Percentiles rank a stretch among this genome's conserved stretches.
Conservation (phyloP, 2,113 vertebrate genomes). For the Merops nubicus region DNA sequence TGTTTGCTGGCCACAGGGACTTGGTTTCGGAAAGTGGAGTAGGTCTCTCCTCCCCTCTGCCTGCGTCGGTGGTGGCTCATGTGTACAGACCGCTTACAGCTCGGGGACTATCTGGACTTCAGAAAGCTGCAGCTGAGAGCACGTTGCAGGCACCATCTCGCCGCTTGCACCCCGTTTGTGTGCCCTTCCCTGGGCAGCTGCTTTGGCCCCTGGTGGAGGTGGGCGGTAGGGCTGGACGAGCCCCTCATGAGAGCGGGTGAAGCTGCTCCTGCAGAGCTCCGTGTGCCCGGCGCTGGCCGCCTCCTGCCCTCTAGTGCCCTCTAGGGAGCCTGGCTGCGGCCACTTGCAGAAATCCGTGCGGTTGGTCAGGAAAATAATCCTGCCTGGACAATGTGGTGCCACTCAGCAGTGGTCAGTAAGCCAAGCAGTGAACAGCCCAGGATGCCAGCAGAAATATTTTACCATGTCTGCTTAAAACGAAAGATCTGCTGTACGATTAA, state of each 20-base stretch:
- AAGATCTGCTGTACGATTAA: too few species aligned
- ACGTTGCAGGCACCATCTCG: accelerated
- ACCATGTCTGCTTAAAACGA: not conserved
- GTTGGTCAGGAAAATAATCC: not conserved
- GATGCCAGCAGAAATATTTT: not conserved
- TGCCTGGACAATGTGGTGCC: not conserved
- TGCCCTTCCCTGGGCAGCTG: not conserved
- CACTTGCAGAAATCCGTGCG: not conserved
- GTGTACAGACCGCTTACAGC: accelerated
- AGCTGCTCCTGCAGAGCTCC: too few species aligned
- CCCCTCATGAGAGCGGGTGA: not conserved
- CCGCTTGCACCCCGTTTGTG: accelerated
- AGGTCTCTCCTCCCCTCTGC: not conserved
- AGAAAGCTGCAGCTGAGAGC: not conserved
- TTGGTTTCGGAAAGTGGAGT: not conserved
- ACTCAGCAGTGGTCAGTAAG: not conserved
- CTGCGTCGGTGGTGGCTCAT: not conserved
- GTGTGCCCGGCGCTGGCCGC: too few species aligned
- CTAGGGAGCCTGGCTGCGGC: not conserved
- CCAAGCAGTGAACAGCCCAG: not conserved
- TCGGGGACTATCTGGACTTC: not conserved
- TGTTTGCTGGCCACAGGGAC: not conserved
- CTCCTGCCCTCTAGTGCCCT: not conserved
- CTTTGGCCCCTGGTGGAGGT: not conserved
- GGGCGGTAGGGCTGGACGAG: not conserved